Conservation (phyloP, 2,113 vertebrate genomes). For the Entomyzon cyanotis region DNA sequence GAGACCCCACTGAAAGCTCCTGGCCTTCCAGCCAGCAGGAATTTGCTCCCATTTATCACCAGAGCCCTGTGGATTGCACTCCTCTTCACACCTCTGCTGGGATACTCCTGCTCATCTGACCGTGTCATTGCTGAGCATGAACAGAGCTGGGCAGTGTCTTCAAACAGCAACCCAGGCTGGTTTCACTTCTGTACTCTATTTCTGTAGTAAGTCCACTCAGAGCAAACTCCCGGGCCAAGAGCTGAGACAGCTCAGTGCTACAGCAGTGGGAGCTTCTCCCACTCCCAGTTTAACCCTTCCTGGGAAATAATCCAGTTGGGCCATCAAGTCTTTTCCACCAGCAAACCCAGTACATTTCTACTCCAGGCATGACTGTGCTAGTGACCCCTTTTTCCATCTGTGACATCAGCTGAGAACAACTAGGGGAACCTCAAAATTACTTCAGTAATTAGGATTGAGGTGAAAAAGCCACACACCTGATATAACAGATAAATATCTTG, state of each 20-base stretch:
- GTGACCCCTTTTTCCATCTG: neutral
- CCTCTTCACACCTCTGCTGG: neutral
- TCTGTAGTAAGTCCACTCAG: neutral
- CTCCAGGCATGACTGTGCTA: neutral
- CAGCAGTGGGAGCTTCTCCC: neutral
- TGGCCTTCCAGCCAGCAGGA: neutral
- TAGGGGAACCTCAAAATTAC: neutral
- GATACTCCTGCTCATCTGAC: neutral
- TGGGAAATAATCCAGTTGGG: neutral
- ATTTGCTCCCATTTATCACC: neutral
- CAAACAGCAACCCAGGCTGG: neutral
- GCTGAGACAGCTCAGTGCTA: neutral
- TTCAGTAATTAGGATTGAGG: neutral
- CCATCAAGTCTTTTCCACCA: neutral
- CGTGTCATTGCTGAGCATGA: neutral
- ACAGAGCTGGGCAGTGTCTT: neutral
- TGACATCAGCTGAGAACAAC: neutral
- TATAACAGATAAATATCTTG: neutral
- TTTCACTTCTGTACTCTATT: neutral
- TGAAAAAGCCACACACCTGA: neutral
- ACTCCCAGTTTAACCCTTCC: neutral
- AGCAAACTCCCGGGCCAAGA: neutral
- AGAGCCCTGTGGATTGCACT: neutral
- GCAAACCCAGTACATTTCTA: neutral
- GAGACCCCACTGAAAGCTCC: neutral